These are phyloP conservation scores for Iphiclides podalirius DNA, from an alignment of 2,888 invertebrate species.

Conservation along the genomic window DNA sequence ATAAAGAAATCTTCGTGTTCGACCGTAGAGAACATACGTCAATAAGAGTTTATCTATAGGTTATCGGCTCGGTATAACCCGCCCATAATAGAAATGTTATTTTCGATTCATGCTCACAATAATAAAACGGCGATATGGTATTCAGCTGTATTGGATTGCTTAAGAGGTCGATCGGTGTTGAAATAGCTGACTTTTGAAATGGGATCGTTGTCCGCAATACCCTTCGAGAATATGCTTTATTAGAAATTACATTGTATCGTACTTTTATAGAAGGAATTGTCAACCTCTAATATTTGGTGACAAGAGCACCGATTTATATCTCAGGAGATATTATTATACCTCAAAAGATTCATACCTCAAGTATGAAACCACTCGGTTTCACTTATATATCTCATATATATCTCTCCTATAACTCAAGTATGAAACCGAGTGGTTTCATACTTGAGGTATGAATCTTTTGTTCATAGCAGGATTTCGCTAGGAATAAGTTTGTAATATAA, in stretches of 20 bases:
- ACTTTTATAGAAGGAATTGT: too few relatives aligned
- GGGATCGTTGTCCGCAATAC: not conserved
- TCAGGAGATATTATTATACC: too few relatives aligned
- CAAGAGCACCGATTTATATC: not conserved
- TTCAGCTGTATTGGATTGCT: constrained; percentile 6
- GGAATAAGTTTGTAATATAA: too few relatives aligned
- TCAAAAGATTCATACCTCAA: too few relatives aligned
- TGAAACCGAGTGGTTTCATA: too few relatives aligned
- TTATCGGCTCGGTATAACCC: constrained; percentile 21
- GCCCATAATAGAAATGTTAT: constrained; percentile 19
- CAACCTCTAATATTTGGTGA: not conserved
- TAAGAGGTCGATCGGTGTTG: constrained; percentile 1
- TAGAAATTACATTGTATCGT: too few relatives aligned
- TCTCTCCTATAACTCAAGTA: too few relatives aligned
- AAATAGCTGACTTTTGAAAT: constrained; percentile 11
- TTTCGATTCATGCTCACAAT: constrained; percentile 13
- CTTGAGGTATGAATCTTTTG: too few relatives aligned
- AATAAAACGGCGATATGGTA: constrained; percentile 5
- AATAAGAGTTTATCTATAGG: constrained; percentile 20
- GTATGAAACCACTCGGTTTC: too few relatives aligned
- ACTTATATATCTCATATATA: too few relatives aligned
- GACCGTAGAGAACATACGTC: constrained; percentile 10
- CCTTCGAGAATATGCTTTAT: too few relatives aligned
- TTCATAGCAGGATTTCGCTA: too few relatives aligned
- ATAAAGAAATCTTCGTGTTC: constrained; percentile 15